Percentiles rank a stretch among this genome's conserved stretches.
These are phyloP conservation scores for Vanacampus margaritifer DNA, from an alignment of 2,113 vertebrate species.

Conservation along the genomic window DNA sequence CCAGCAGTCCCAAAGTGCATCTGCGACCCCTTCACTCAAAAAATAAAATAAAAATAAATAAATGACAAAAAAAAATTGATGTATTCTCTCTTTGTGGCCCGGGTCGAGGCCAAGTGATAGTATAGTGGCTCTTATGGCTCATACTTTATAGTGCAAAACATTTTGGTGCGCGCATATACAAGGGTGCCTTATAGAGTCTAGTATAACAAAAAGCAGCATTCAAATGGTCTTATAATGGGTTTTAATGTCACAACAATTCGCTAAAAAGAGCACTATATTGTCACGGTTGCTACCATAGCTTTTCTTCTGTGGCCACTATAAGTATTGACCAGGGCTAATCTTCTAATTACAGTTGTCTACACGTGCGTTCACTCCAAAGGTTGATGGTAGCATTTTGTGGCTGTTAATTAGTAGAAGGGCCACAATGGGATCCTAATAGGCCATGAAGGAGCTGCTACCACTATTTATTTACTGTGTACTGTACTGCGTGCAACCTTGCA, in stretches of 20 bases:
- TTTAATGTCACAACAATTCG: not conserved
- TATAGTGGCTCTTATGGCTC: too few species aligned
- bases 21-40: too few species aligned
- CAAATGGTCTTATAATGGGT: not conserved
- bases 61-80: too few species aligned
- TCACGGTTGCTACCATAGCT: conserved; percentile 10
- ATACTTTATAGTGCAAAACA: too few species aligned
- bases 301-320: conserved; percentile 25
- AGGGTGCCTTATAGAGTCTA: too few species aligned
- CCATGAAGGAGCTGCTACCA: conserved; percentile 41
- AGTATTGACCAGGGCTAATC: conserved; percentile 69
- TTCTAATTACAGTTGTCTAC: conserved; percentile 68
- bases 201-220: too few species aligned
- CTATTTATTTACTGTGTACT: conserved; percentile 56
- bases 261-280: conserved; percentile 11
- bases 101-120: too few species aligned
- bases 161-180: too few species aligned
- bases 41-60: too few species aligned
- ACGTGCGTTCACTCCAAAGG: conserved; percentile 50
- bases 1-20: too few species aligned
- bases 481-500: conserved; percentile 36
- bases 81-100: too few species aligned
- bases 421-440: conserved; percentile 59
- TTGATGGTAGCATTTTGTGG: conserved; percentile 63
- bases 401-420: conserved; percentile 69